Evolutionary conservation across 2,113 vertebrate genomes (phyloP), one percentile per base, ranked within the genome.

Genomic region (Equus quagga): DNA sequence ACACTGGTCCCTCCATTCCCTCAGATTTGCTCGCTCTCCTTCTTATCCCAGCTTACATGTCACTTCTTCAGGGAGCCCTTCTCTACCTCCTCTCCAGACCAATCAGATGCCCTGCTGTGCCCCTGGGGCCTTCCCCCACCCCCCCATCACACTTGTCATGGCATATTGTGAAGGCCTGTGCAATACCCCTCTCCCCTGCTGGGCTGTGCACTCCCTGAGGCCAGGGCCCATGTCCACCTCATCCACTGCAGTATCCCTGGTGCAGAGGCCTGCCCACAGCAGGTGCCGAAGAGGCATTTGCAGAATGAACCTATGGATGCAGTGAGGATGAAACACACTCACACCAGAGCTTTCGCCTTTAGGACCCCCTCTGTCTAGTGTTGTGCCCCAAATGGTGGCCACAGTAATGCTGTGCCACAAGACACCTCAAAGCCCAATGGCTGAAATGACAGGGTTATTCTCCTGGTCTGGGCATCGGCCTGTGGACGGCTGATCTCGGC

Each of bases 391-490:
- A 21, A 28, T 23, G n/a, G 3, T 19, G 73, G 26, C 82, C 73
- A 46, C 6, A 15, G 15, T 15, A 44, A 33, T 13, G n/a, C 56
- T 23, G 5, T 54, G 44, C 60, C 31, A 31, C 81, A 15, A 64
- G 58, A 75, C 7, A 41, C 69, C 44, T 31, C 24, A 23, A 54
- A 75, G 33, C 8, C 69, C 24, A 31, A 8, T 10, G 1, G 44
- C 24, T 11, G 1, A 36, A 49, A 11, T 1, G 26, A 17, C 51
- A 31, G 64, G 2, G 26, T 6, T 41, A 8, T 49, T 26, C 54
- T 36, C 73, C 2, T 4, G 1, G 1, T 60, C 51, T 49, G 8
- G 26, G 17, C 28, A 0, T 54, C 10, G 28, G 58, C 67, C 21
- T 13, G n/a, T 18, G 24, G 51, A 5, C 12, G 62, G 36, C 62